phyloP scores from a whole-genome alignment of 2,888 invertebrate genomes.

The Apamea monoglypha region DNA sequence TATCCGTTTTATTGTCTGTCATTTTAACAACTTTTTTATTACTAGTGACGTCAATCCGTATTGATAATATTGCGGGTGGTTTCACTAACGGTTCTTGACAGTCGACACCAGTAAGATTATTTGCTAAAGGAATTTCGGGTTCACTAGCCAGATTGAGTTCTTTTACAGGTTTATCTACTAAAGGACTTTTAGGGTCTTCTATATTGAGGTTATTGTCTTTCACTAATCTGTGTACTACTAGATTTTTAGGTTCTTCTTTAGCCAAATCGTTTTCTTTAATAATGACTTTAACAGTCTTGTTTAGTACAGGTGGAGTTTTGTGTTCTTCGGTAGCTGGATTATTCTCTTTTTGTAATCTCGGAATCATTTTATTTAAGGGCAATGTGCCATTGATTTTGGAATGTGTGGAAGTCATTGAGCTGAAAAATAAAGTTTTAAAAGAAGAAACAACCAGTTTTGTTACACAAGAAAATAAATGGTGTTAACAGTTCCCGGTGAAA shows the following conservation, averaged over 20 bases:
- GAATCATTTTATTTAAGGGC: slow-evolving; percentile 65
- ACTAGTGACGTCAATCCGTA: slow-evolving; percentile 78
- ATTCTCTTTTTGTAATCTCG: slow-evolving; percentile 85
- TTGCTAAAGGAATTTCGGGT: slow-evolving; percentile 63
- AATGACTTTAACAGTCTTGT: slow-evolving; percentile 50
- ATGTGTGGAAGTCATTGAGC: slow-evolving; percentile 79
- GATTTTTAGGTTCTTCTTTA: slow-evolving; percentile 71
- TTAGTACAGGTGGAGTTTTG: slow-evolving; percentile 19
- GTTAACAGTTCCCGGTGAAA: slow-evolving; percentile 36
- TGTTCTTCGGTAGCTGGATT: slow-evolving; percentile 77
- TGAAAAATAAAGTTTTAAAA: slow-evolving; percentile 74
- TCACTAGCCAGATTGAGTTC: slow-evolving; percentile 70
- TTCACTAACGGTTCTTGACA: slow-evolving; percentile 25
- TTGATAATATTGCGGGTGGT: slow-evolving; percentile 73
- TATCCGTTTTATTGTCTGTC: slow-evolving; percentile 67
- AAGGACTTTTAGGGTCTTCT: slow-evolving; percentile 68
- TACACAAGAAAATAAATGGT: slow-evolving; percentile 44
- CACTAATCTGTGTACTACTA: slow-evolving; percentile 66
- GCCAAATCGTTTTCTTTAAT: slow-evolving; percentile 83
- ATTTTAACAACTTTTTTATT: slow-evolving; percentile 80
- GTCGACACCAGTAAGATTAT: not conserved
- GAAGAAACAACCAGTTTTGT: slow-evolving; percentile 56
- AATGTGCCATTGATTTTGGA: slow-evolving; percentile 75
- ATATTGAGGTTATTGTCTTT: slow-evolving; percentile 81
- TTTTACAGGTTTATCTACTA: slow-evolving; percentile 76